Base-by-base conservation (phyloP, 2,797 vertebrate genomes). In the Buphagus erythrorhynchus region DNA sequence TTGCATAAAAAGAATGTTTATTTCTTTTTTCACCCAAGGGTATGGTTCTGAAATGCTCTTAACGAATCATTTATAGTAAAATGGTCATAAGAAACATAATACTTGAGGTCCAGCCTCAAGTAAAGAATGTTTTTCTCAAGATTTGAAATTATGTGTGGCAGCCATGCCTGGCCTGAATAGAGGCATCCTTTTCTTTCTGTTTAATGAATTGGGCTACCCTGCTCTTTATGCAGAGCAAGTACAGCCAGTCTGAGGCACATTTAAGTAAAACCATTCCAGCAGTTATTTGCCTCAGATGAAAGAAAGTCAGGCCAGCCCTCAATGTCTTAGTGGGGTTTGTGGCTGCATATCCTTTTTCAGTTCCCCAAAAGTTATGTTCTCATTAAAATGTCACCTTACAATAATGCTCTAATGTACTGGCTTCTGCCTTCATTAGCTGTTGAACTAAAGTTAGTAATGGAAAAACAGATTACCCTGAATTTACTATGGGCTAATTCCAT, bases 301-400 rank as follows among this genome's bases (percentile, higher is more conserved):
- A 85, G 77, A 82, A 90, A 75, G 58, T 43, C 68, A 93, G 52
- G 38, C 46, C 38, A 83, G 61, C 33, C 42, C 73, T 88, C 93
- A 91, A 58, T 5, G 4, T 73, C 25, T 22, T 88, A 42, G 24
- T 69, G 52, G n/a, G 66, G 24, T 63, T 57, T 89, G 81, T 83
- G 51, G 10, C 48, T 84, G 79, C 17, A 57, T 91, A 86, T 69
- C 18, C 38, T 90, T 68, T 84, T 73, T 55, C 63, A 58, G 88
- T 54, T 95, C 76, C 35, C 31, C 74, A 65, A 78, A 94, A 94
- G 45, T 91, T 96, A 87, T 77, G 86, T 92, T 95, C 88, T 85
- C 15, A 57, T 95, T 96, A 96, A 88, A 97, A 94, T 85, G 81
- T 71, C 94, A 96, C 78, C 90, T 89, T 67, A 91, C 73, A 88